Conservation (phyloP, 1,140 invertebrate genomes). For the Sycophila sp. region DNA sequence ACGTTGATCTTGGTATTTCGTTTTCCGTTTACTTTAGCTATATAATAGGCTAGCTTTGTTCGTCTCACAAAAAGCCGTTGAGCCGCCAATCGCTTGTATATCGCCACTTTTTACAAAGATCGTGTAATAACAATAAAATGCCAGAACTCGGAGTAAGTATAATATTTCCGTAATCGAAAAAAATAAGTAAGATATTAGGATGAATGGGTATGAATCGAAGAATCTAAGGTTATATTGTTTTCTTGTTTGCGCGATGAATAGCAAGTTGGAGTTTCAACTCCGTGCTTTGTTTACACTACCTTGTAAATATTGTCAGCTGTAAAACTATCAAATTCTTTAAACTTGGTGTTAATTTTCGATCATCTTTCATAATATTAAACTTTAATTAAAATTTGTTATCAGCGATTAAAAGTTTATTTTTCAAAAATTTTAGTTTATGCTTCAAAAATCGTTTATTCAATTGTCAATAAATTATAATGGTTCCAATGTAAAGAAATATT, state of each 20-base stretch:
- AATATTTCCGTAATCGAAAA: too few species aligned
- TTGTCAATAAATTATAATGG: too few species aligned
- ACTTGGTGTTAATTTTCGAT: too few species aligned
- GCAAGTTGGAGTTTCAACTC: background rate
- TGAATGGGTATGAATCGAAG: too few species aligned
- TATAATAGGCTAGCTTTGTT: conserved; percentile 13
- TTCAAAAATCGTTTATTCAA: too few species aligned
- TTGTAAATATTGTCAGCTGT: too few species aligned
- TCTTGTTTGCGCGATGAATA: background rate
- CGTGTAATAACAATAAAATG: conserved; percentile 18
- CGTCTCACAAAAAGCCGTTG: conserved; percentile 14
- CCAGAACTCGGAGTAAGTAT: conserved; percentile 28
- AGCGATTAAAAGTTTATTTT: background rate
- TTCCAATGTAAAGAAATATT: too few species aligned
- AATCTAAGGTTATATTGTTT: conserved; percentile 6
- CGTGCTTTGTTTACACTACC: too few species aligned
- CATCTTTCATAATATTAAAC: too few species aligned
- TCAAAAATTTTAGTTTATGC: background rate
- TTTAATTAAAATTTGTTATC: background rate
- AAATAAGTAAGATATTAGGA: too few species aligned
- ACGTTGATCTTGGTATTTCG: background rate
- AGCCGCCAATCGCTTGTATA: conserved; percentile 3
- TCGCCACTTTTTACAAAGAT: conserved; percentile 1
- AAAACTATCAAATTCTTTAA: too few species aligned
- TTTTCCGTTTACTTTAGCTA: conserved; percentile 20